Conservation (phyloP, 2,797 vertebrate genomes). For the Sebastes kiyomatsui region DNA sequence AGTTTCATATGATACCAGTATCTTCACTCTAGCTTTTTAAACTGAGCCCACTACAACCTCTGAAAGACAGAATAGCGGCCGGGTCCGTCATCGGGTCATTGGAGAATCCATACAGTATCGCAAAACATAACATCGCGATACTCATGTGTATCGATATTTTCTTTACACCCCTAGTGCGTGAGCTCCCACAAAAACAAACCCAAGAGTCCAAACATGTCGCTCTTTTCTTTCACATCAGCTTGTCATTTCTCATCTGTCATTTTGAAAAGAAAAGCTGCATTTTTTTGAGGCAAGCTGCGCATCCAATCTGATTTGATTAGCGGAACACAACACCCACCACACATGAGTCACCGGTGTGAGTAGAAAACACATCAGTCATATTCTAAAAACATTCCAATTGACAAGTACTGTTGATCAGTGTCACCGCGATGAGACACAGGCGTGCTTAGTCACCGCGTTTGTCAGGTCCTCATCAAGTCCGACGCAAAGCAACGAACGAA, state of each 20-base stretch:
- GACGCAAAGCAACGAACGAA: slow-evolving; percentile 2
- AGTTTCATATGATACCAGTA: too few species aligned
- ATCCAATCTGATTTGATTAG: slow-evolving; percentile 22
- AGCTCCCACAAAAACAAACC: slow-evolving; percentile 1
- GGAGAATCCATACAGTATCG: too few species aligned
- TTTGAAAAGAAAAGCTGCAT: slow-evolving; percentile 9
- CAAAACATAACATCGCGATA: too few species aligned
- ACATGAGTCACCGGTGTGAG: slow-evolving; percentile 56
- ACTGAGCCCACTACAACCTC: too few species aligned
- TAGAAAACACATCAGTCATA: slow-evolving; percentile 64
- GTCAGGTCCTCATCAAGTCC: slow-evolving; percentile 33
- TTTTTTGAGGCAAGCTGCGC: slow-evolving; percentile 8
- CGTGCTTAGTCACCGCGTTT: slow-evolving; percentile 45
- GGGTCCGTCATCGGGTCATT: too few species aligned
- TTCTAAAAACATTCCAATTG: slow-evolving; percentile 45
- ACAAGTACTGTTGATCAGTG: slow-evolving; percentile 48
- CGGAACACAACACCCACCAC: slow-evolving; percentile 50
- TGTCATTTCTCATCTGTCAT: slow-evolving; percentile 11
- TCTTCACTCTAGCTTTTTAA: too few species aligned
- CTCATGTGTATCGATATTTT: too few species aligned
- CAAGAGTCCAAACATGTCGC: background rate
- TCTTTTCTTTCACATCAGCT: slow-evolving; percentile 2
- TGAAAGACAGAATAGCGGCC: too few species aligned
- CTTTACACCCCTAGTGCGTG: background rate
- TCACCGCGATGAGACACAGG: slow-evolving; percentile 33